Base-by-base conservation (phyloP, 1,140 invertebrate species). In the Zaprionus africanus region DNA sequence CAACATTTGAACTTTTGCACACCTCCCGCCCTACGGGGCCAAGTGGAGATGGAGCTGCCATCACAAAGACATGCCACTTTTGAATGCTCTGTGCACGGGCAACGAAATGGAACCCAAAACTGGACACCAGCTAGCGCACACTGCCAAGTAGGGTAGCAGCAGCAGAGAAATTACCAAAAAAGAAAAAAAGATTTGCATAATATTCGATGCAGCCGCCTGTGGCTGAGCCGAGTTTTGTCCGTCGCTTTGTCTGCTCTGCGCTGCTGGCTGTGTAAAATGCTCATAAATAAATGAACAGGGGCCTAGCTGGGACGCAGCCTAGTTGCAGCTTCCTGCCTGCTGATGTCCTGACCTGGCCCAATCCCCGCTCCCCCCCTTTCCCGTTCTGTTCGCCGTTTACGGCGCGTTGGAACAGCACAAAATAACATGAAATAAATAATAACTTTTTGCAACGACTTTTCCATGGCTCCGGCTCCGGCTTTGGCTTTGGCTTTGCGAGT, bases 361-460 rank as follows among this genome's bases (percentile, higher is more conserved):
- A 5, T 6, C 1, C 41, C 41, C n/a, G n/a, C n/a, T 2, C 2
- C 15, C n/a, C n/a, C n/a, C n/a, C n/a, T 6, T 1, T 9, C n/a
- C 41, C 0, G n/a, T 2, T 46, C 41, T 46, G 2, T 46, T 3
- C 66, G 38, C 57, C 84, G 74, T 88, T 88, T 87, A 75, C 71
- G 81, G 65, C 84, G 84, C 84, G 84, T 87, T 84, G 84, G 79
- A 78, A 87, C 81, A 84, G 83, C 81, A 88, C 85, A 79, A 84
- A 90, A 88, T 90, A 90, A 90, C 84, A 88, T 90, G 74, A 90
- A 90, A 88, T 88, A 88, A 88, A 88, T 88, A 88, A 88, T 88
- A 88, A 88, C 85, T 87, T 86, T 88, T 88, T 67, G 64, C 73
- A 58, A n/a, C 66, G 72, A 58, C 72, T 76, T 51, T 67, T 51